phyloP scores from a whole-genome alignment of 2,888 invertebrate genomes.

The Lasioglossum zephyrum region DNA sequence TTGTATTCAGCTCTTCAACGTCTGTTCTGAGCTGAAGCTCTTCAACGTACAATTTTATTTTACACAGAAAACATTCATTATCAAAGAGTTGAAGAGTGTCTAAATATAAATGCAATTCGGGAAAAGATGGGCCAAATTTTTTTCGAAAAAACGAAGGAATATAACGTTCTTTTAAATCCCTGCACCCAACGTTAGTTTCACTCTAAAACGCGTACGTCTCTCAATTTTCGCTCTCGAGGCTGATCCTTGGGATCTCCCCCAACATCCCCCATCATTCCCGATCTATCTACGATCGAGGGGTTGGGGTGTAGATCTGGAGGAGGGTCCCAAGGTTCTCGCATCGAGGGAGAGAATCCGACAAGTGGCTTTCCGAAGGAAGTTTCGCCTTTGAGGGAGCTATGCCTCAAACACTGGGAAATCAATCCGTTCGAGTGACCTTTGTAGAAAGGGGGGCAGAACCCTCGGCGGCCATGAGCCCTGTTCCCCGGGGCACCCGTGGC shows the following conservation, averaged over 20 bases:
- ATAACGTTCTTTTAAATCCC: background rate
- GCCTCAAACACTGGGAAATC: conserved; percentile 52
- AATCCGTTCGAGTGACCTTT: conserved; percentile 47
- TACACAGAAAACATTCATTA: too few relatives aligned
- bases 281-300: background rate
- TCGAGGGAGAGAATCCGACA: conserved; percentile 64
- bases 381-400: conserved; percentile 45
- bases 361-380: conserved; percentile 63
- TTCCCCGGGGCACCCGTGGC: background rate
- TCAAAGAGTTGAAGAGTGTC: too few relatives aligned
- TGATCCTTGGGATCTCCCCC: background rate
- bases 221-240: background rate
- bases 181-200: background rate
- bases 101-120: too few relatives aligned
- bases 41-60: too few relatives aligned
- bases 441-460: conserved; percentile 22
- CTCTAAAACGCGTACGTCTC: background rate
- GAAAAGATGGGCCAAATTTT: background rate
- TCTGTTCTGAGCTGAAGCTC: too few relatives aligned
- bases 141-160: background rate
- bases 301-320: background rate
- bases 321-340: conserved; percentile 14
- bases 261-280: background rate
- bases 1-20: too few relatives aligned
- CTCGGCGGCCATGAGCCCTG: background rate